Evolutionary conservation across 1,140 invertebrate genomes (phyloP).

Genomic region (Ptiloglossa arizonensis): DNA sequence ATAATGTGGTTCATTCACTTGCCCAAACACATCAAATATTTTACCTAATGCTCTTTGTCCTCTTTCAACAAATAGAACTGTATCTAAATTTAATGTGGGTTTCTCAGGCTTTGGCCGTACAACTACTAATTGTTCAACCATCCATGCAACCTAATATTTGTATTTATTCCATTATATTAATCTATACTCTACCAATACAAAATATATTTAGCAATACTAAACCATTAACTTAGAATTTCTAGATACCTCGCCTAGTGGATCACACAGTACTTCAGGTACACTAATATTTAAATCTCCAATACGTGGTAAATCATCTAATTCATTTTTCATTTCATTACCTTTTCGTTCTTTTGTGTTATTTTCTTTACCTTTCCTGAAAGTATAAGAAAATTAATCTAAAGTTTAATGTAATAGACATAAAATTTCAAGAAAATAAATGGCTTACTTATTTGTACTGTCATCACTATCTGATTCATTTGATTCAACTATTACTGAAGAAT

Average conservation of each 20-base stretch:
- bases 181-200: slow-evolving; percentile 32
- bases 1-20: slow-evolving; percentile 90
- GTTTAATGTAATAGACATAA: slow-evolving; percentile 2
- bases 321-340: slow-evolving; percentile 41
- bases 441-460: slow-evolving; percentile 20
- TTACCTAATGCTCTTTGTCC: slow-evolving; percentile 88
- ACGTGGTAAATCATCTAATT: slow-evolving; percentile 89
- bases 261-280: slow-evolving; percentile 88
- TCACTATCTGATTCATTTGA: slow-evolving; percentile 30
- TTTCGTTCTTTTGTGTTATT: not conserved
- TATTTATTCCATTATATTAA: slow-evolving; percentile 21
- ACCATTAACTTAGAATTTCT: slow-evolving; percentile 24
- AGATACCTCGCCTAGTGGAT: slow-evolving; percentile 87
- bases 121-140: slow-evolving; percentile 77
- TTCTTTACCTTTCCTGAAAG: slow-evolving; percentile 76
- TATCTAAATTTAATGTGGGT: slow-evolving; percentile 91
- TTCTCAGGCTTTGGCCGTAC: slow-evolving; percentile 80
- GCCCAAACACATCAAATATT: slow-evolving; percentile 95
- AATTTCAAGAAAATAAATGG: not conserved
- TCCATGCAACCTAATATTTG: slow-evolving; percentile 74
- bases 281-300: slow-evolving; percentile 92
- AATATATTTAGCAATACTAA: slow-evolving; percentile 9
- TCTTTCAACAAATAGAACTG: slow-evolving; percentile 90
- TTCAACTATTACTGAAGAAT: not conserved
- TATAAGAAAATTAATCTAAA: not conserved